Percentiles rank a stretch among this genome's conserved stretches.
Conservation (phyloP, 2,888 invertebrate species). For the Caenorhabditis sp. region DNA sequence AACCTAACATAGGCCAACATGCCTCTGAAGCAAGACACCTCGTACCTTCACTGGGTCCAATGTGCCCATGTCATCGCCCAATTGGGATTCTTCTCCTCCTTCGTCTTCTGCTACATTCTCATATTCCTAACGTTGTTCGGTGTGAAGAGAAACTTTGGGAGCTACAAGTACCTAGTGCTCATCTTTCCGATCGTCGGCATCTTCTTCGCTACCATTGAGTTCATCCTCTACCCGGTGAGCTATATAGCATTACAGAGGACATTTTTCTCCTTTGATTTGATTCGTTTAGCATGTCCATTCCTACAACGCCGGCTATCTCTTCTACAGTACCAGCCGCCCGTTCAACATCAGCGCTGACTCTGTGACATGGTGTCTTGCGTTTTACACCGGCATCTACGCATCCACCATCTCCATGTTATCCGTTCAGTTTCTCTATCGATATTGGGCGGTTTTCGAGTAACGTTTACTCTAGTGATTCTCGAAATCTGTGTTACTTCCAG, state of each 20-base stretch:
- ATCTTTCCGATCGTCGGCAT: constrained; percentile 28
- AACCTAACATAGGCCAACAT: no score
- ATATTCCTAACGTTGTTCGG: constrained; percentile 22
- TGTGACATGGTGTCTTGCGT: not conserved
- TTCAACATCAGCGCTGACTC: not conserved
- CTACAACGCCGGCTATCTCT: constrained; percentile 27
- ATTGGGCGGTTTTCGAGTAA: constrained; percentile 15
- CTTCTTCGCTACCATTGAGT: constrained; percentile 25
- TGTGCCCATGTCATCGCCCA: not conserved
- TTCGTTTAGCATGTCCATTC: constrained; percentile 19
- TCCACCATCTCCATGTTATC: constrained; percentile 17
- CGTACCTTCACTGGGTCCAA: not conserved
- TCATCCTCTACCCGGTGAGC: constrained; percentile 28
- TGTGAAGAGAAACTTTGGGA: constrained; percentile 15
- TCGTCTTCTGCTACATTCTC: not conserved
- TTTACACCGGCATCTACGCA: constrained; percentile 19
- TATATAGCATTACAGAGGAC: no score
- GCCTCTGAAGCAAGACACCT: no score
- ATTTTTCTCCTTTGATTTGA: no score
- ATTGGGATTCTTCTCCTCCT: constrained; percentile 31
- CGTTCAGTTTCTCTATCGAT: constrained; percentile 7
- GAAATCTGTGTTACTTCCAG: constrained; percentile 1
- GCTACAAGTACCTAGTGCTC: constrained; percentile 20
- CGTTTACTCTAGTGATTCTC: not conserved
- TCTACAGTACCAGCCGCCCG: constrained; percentile 11